A percentile compares a stretch with the other conserved stretches of the same genome.
These are phyloP conservation scores for Nephrotoma flavescens DNA, from an alignment of 2,888 invertebrate species.

Conservation along the genomic window DNA sequence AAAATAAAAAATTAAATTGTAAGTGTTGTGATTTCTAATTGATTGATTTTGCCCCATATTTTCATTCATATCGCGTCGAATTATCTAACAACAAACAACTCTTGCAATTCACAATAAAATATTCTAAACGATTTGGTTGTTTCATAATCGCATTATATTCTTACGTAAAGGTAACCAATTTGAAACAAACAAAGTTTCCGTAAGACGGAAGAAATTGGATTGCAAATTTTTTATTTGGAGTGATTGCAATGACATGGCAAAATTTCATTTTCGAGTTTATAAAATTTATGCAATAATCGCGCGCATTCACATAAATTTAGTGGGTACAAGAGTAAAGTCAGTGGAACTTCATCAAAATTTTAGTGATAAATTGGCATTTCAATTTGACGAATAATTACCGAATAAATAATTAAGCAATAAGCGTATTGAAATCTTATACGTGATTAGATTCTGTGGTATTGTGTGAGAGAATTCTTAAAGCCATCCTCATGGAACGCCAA, in stretches of 20 bases:
- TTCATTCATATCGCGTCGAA: not conserved
- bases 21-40: not conserved
- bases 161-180: not conserved
- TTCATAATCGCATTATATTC: not conserved
- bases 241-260: not conserved
- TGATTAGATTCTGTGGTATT: not conserved
- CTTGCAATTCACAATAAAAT: not conserved
- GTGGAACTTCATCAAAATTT: not conserved
- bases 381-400: not conserved
- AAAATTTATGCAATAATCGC: not conserved
- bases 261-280: not conserved
- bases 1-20: not conserved
- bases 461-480: not conserved
- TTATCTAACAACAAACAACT: not conserved
- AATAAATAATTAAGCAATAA: not conserved
- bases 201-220: not conserved
- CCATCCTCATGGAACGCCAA: not conserved
- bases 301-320: not conserved
- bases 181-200: not conserved
- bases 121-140: not conserved
- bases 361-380: not conserved
- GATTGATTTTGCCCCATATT: not conserved
- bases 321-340: not conserved
- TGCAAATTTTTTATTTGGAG: not conserved
- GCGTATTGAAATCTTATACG: not conserved